phyloP scores from a whole-genome alignment of 2,797 vertebrate species.

The Myotis daubentonii region DNA sequence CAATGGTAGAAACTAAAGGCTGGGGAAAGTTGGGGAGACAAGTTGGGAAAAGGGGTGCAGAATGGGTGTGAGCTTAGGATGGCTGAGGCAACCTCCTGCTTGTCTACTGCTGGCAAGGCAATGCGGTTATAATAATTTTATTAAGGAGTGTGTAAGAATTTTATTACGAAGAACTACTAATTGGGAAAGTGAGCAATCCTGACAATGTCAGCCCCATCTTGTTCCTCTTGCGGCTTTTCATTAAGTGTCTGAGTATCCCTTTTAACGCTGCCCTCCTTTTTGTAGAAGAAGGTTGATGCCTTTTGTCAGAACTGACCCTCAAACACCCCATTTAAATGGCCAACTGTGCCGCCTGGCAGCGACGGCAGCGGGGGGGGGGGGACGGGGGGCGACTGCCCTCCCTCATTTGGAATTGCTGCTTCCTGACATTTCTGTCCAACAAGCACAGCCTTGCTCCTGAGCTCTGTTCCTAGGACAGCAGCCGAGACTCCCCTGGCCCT shows the following conservation, averaged over 20 bases:
- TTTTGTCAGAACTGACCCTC: background rate
- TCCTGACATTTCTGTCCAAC: background rate
- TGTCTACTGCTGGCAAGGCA: background rate
- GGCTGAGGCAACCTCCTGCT: background rate
- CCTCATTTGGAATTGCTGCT: background rate
- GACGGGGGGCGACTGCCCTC: background rate
- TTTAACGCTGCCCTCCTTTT: no score
- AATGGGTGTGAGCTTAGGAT: background rate
- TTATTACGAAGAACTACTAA: background rate
- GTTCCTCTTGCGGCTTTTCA: background rate
- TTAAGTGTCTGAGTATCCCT: background rate
- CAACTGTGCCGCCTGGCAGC: fast-evolving
- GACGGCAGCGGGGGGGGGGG: fast-evolving
- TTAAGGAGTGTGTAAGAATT: background rate
- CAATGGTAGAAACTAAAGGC: no score
- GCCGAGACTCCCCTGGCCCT: background rate
- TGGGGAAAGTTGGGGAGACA: background rate
- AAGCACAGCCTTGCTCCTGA: no score
- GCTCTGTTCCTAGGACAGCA: background rate
- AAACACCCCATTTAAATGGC: no score
- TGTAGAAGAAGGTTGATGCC: background rate
- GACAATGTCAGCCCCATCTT: background rate
- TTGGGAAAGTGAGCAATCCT: background rate
- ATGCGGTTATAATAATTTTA: background rate
- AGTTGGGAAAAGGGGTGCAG: background rate